Base-by-base conservation (phyloP, 2,113 vertebrate species). In the Montifringilla adamsi region DNA sequence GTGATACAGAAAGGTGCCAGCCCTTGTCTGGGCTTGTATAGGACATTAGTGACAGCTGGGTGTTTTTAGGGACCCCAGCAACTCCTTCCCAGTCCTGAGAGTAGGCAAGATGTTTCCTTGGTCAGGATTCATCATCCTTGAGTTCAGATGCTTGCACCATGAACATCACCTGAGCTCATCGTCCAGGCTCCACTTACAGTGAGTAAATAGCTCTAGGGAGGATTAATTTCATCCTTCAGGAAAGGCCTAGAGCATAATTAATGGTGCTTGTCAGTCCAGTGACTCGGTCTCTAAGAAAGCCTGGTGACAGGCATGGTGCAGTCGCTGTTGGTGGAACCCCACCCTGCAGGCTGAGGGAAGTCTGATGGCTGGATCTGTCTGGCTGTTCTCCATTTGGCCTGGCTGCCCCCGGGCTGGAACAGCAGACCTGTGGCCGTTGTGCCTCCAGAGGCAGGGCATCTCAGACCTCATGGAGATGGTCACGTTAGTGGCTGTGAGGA, bases 341-440 rank as follows among this genome's bases (percentile, higher is more conserved):
- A 0, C 50, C 39, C 69, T 26, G 74, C 27, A 16, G 84, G n/a
- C 78, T 68, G 44, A 31, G 67, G 56, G 18, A 19, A 2, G 9
- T 19, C 49, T 56, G 28, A 49, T 39, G 82, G 27, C 44, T 4
- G 1, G 11, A 15, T 64, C 41, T 26, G 41, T 13, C 30, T 14
- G 72, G 46, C 66, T 0, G 0, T 46, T 83, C 55, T 73, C 70
- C 28, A 0, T 59, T 63, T 37, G 78, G 50, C 53, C 49, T 0
- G 0, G 62, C 37, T 33, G 6, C 28, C 56, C 43, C n/a, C 30
- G 33, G 44, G 49, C 81, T 82, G 56, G 70, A 84, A 33, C 49
- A 62, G 22, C 0, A 3, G 49, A 75, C 46, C 77, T 27, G 27
- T 6, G 30, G 77, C 49, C 9, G 20, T 39, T 62, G 23, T 55